A percentile compares a stretch with the other conserved stretches of the same genome.
These are phyloP conservation scores for Knipowitschia caucasica DNA, from an alignment of 2,797 vertebrate species.

Conservation along the genomic window DNA sequence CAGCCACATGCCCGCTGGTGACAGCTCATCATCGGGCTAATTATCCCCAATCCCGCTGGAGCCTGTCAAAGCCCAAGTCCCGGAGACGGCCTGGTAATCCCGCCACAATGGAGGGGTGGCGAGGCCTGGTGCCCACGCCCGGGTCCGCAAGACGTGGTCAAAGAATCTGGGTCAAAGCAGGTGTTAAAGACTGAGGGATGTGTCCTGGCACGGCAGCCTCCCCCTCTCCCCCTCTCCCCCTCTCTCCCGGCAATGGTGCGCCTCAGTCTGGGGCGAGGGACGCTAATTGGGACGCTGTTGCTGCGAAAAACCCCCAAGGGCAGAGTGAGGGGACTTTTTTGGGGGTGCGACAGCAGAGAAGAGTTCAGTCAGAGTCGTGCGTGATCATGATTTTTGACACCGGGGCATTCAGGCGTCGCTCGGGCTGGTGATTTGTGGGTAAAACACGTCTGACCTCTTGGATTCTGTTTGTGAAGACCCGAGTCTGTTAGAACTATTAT, in stretches of 20 bases:
- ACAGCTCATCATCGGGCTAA: slow-evolving; percentile 52
- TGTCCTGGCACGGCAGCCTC: slow-evolving; percentile 70
- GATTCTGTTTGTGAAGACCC: neutral
- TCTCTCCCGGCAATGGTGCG: slow-evolving; percentile 53
- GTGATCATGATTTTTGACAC: slow-evolving; percentile 39
- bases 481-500: neutral
- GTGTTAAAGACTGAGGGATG: slow-evolving; percentile 72
- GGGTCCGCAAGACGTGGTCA: slow-evolving; percentile 49
- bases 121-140: slow-evolving; percentile 50
- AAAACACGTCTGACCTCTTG: neutral
- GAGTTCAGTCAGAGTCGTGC: slow-evolving; percentile 41
- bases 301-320: slow-evolving; percentile 40
- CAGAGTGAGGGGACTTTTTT: slow-evolving; percentile 12
- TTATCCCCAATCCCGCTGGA: slow-evolving; percentile 53
- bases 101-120: slow-evolving; percentile 59
- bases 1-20: slow-evolving; percentile 21
- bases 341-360: slow-evolving; percentile 22
- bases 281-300: slow-evolving; percentile 70
- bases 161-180: slow-evolving; percentile 51
- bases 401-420: slow-evolving; percentile 16
- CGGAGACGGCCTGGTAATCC: slow-evolving; percentile 56
- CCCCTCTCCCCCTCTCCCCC: slow-evolving; percentile 68
- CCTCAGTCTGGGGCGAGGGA: slow-evolving; percentile 52
- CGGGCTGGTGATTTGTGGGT: slow-evolving; percentile 12
- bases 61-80: slow-evolving; percentile 43